These are phyloP conservation scores for Diceros bicornis DNA, from an alignment of 2,797 vertebrate genomes.

Conservation along the genomic window DNA sequence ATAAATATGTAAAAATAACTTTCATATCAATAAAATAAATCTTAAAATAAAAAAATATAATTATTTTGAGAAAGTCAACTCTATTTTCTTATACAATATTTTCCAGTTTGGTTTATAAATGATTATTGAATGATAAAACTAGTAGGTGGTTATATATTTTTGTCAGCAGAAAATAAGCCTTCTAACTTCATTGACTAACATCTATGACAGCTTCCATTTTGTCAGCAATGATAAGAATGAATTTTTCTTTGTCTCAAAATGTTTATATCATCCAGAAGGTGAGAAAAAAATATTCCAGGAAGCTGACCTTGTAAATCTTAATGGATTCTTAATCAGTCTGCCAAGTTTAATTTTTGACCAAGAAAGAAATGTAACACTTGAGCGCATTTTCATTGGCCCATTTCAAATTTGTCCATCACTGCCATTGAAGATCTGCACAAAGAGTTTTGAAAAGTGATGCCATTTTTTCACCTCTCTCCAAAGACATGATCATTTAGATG, in stretches of 20 bases:
- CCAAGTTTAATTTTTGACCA: constrained; percentile 43
- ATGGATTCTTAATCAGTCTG: constrained; percentile 37
- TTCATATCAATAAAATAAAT: background rate
- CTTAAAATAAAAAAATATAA: background rate
- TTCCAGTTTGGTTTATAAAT: background rate
- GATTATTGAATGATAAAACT: constrained; percentile 16
- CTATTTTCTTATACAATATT: background rate
- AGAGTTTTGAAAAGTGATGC: background rate
- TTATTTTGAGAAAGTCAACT: constrained; percentile 31
- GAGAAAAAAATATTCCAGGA: background rate
- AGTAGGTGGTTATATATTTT: background rate
- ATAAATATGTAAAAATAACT: background rate
- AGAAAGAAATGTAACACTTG: constrained; percentile 40
- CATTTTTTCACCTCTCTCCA: background rate
- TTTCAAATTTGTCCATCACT: constrained; percentile 50
- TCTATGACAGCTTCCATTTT: constrained; percentile 31
- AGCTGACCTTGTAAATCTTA: constrained; percentile 27
- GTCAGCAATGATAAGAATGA: background rate
- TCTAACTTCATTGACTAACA: constrained; percentile 27
- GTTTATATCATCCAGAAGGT: background rate
- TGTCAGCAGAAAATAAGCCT: background rate
- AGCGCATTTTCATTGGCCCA: background rate
- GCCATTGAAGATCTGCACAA: background rate
- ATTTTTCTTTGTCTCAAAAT: constrained; percentile 16
- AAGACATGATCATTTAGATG: background rate